These are phyloP conservation scores for Procavia capensis DNA, from an alignment of 2,113 vertebrate genomes.

Conservation along the genomic window DNA sequence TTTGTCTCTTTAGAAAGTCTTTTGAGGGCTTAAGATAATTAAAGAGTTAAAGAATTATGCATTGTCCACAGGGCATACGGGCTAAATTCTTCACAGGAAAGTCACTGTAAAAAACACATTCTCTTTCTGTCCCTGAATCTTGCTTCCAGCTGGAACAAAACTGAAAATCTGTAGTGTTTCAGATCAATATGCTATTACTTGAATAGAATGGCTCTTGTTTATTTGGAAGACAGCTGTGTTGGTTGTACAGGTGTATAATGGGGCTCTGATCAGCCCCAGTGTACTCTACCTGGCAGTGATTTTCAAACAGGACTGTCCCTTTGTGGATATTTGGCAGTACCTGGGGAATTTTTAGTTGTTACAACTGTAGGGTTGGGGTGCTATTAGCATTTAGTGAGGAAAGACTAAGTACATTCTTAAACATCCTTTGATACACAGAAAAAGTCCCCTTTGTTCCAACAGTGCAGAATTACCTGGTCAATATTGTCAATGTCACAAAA, in stretches of 20 bases:
- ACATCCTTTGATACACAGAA: neutral
- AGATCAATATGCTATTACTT: neutral
- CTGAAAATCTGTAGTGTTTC: neutral
- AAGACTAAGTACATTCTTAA: neutral
- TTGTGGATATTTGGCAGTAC: neutral
- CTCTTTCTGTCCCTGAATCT: neutral
- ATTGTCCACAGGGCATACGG: neutral
- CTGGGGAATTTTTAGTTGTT: neutral
- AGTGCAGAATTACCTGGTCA: neutral
- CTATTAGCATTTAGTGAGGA: neutral
- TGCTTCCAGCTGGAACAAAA: neutral
- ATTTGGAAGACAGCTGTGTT: neutral
- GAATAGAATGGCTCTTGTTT: neutral
- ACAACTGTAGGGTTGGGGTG: neutral
- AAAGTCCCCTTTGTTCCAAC: neutral
- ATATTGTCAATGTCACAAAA: neutral
- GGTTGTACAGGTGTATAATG: neutral
- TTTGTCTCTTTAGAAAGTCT: conserved; percentile 8
- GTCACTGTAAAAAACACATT: neutral
- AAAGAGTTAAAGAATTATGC: neutral
- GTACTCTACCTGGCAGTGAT: neutral
- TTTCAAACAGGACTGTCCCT: neutral
- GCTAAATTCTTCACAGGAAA: conserved; percentile 9
- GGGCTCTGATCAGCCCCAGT: neutral
- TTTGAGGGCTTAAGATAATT: neutral